phyloP scores from a whole-genome alignment of 1,140 invertebrate genomes.

The Mizuhopecten yessoensis region DNA sequence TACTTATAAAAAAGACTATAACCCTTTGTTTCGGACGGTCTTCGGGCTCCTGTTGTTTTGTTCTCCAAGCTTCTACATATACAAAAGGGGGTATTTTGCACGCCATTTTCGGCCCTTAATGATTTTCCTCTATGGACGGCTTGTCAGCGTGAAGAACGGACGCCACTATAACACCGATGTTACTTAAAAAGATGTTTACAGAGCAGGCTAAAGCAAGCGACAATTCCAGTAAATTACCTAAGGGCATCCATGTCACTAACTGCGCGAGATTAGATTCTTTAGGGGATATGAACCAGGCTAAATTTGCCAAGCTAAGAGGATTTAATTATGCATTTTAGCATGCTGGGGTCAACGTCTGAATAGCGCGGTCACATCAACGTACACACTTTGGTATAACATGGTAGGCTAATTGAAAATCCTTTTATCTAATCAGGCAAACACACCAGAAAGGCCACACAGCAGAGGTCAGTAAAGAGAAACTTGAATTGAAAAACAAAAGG shows the following conservation, averaged over 20 bases:
- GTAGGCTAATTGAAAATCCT: slow-evolving; percentile 38
- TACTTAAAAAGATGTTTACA: slow-evolving; percentile 49
- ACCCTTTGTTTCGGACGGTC: slow-evolving; percentile 46
- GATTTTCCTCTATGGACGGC: slow-evolving; percentile 45
- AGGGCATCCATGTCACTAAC: slow-evolving; percentile 48
- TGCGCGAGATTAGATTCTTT: slow-evolving; percentile 47
- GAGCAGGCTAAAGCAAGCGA: slow-evolving; percentile 53
- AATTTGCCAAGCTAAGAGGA: slow-evolving; percentile 57
- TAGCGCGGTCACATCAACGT: slow-evolving; percentile 48
- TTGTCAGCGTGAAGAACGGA: neutral
- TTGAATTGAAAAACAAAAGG: neutral
- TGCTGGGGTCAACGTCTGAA: slow-evolving; percentile 45
- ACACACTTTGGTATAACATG: slow-evolving; percentile 47
- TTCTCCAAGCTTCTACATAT: slow-evolving; percentile 41
- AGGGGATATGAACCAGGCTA: slow-evolving; percentile 50
- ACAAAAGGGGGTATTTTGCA: slow-evolving; percentile 47
- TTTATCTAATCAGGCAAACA: slow-evolving; percentile 9
- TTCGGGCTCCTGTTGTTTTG: slow-evolving; percentile 51
- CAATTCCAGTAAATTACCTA: slow-evolving; percentile 55
- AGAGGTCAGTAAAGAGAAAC: neutral
- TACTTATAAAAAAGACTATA: slow-evolving; percentile 48
- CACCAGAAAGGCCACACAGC: slow-evolving; percentile 2
- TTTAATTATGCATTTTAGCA: slow-evolving; percentile 59
- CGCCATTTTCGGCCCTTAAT: slow-evolving; percentile 57
- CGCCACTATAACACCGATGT: neutral